A percentile compares a stretch with the other conserved stretches of the same genome.
Evolutionary conservation across 2,888 invertebrate species (phyloP).

Genomic region (Ditula angustiorana): DNA sequence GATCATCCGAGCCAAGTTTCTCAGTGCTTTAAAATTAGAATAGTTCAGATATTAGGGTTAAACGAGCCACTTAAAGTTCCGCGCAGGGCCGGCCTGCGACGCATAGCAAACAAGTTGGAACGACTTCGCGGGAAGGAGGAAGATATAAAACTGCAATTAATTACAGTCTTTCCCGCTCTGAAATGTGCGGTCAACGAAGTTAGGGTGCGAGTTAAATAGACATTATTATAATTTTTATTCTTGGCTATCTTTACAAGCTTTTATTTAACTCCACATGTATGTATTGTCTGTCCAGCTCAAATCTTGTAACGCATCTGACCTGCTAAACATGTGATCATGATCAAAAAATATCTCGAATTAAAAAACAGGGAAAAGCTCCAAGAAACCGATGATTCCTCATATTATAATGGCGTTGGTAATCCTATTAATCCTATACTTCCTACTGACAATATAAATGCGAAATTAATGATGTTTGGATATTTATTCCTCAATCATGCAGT

Average conservation of each 20-base stretch:
- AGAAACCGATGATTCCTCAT: no score
- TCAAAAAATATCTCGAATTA: no score
- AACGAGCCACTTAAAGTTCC: slow-evolving; percentile 48
- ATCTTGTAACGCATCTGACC: no score
- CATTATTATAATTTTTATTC: neutral
- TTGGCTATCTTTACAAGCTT: neutral
- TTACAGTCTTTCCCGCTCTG: slow-evolving; percentile 42
- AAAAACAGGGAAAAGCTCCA: no score
- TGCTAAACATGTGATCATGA: no score
- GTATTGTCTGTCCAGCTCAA: no score
- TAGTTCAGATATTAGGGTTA: slow-evolving; percentile 51
- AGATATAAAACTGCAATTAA: slow-evolving; percentile 45
- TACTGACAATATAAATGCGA: no score
- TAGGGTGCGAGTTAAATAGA: neutral
- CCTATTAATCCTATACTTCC: no score
- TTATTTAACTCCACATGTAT: no score
- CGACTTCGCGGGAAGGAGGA: slow-evolving; percentile 37
- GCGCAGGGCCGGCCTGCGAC: neutral
- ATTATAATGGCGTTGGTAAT: no score
- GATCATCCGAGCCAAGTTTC: slow-evolving; percentile 45
- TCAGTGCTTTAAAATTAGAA: slow-evolving; percentile 48
- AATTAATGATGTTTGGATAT: no score
- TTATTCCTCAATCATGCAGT: no score
- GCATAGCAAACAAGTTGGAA: slow-evolving; percentile 41
- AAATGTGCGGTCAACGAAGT: slow-evolving; percentile 21